Evolutionary conservation across 2,888 invertebrate genomes (phyloP).

Genomic region (Clusia tigrina): DNA sequence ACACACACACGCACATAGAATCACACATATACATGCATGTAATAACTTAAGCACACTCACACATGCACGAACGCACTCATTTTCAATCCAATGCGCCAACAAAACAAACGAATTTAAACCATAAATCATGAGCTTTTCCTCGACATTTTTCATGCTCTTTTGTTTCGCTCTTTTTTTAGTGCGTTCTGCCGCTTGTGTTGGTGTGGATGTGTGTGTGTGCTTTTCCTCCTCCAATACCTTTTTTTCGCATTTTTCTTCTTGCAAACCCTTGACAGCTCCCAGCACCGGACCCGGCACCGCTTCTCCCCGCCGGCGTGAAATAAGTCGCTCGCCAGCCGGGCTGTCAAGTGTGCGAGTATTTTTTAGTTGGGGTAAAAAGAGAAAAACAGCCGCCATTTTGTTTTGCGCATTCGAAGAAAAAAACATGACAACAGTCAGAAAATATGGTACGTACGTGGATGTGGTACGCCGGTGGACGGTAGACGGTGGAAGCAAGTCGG

Average conservation of each 20-base stretch:
- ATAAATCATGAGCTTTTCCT: constrained; percentile 62
- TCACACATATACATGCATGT: constrained; percentile 19
- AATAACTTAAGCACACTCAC: neutral
- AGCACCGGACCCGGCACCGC: constrained; percentile 5
- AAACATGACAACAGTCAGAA: constrained; percentile 1
- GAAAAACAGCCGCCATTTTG: constrained; percentile 57
- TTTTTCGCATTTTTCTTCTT: constrained; percentile 51
- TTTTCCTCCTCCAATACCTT: constrained; percentile 30
- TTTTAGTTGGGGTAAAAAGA: constrained; percentile 50
- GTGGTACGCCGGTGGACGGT: neutral
- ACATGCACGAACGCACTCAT: constrained; percentile 26
- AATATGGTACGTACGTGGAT: neutral
- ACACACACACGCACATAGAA: constrained; percentile 19
- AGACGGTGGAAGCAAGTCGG: no score
- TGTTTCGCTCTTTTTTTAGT: constrained; percentile 25
- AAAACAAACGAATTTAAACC: constrained; percentile 52
- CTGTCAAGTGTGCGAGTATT: constrained; percentile 41
- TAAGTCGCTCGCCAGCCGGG: constrained; percentile 16
- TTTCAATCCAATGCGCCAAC: constrained; percentile 41
- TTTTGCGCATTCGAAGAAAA: constrained; percentile 41
- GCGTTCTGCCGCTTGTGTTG: constrained; percentile 7
- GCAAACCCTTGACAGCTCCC: constrained; percentile 26
- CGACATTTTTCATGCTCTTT: constrained; percentile 47
- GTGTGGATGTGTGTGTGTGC: constrained; percentile 23
- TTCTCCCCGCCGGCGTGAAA: neutral